phyloP scores from a whole-genome alignment of 2,797 vertebrate genomes.

The Anomalospiza imberbis region DNA sequence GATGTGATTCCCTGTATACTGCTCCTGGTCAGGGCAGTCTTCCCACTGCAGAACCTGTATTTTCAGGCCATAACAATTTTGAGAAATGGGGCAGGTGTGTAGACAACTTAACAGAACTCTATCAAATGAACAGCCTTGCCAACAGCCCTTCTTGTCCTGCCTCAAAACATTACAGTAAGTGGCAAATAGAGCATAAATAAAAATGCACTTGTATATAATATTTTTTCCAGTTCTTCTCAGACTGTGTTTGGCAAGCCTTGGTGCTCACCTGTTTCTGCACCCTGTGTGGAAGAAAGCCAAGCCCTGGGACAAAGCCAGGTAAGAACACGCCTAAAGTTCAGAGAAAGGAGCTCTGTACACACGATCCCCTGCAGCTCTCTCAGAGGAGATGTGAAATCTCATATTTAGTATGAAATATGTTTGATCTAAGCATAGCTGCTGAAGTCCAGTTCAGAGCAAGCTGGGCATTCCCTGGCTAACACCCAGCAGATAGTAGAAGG shows the following conservation, averaged over 20 bases:
- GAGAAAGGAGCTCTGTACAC: background rate
- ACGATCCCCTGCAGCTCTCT: background rate
- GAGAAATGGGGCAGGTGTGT: background rate
- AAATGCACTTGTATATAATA: background rate
- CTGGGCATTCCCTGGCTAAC: background rate
- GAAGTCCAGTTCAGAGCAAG: background rate
- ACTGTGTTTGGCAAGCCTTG: background rate
- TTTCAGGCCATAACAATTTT: background rate
- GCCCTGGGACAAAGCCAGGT: conserved; percentile 33
- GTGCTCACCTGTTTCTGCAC: conserved; percentile 2
- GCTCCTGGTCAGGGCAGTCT: background rate
- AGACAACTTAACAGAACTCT: background rate
- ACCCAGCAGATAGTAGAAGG: background rate
- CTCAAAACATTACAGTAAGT: background rate
- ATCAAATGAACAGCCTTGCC: background rate
- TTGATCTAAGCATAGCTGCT: background rate
- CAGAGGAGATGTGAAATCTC: background rate
- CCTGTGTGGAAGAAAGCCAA: background rate
- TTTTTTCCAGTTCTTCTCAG: conserved; percentile 16
- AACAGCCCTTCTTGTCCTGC: background rate
- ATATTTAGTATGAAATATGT: background rate
- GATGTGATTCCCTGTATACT: background rate
- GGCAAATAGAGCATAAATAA: background rate
- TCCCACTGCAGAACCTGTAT: background rate
- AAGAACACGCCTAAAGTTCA: background rate